Evolutionary conservation across 2,888 invertebrate species (phyloP).

Genomic region (Exocentrus adspersus): DNA sequence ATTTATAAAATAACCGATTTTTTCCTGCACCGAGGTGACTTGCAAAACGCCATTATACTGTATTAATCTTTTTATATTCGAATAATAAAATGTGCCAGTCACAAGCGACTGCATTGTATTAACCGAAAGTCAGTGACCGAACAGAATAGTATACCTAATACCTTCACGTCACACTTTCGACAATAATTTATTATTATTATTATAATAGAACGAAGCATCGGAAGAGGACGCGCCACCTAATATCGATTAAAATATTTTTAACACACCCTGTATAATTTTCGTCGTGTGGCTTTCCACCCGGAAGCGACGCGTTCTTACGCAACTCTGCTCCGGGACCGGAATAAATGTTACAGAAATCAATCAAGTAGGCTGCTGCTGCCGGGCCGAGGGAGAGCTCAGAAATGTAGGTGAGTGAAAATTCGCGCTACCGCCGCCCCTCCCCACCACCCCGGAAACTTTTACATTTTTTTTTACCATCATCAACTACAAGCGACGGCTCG

Average conservation of each 20-base stretch:
- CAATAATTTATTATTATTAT: too few species aligned
- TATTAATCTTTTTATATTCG: neutral
- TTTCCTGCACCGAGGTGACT: neutral
- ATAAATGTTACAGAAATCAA: conserved; percentile 16
- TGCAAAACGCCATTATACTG: neutral
- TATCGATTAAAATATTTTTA: too few species aligned
- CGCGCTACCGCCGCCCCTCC: too few species aligned
- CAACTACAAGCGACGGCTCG: too few species aligned
- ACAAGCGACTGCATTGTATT: neutral
- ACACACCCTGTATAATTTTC: too few species aligned
- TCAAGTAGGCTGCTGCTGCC: too few species aligned
- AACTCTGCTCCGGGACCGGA: conserved; percentile 11
- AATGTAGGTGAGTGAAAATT: conserved; percentile 27
- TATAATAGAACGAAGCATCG: too few species aligned
- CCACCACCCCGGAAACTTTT: too few species aligned
- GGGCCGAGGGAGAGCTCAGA: conserved; percentile 9
- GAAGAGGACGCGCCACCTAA: too few species aligned
- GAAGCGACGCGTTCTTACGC: conserved; percentile 6
- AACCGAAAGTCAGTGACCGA: neutral
- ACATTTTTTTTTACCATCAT: too few species aligned
- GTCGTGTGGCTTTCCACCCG: conserved; percentile 10
- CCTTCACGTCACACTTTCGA: too few species aligned
- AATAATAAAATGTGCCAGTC: neutral
- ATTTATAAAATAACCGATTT: neutral
- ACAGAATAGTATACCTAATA: too few species aligned